phyloP scores from a whole-genome alignment of 2,113 vertebrate species.

The Burhinus oedicnemus region DNA sequence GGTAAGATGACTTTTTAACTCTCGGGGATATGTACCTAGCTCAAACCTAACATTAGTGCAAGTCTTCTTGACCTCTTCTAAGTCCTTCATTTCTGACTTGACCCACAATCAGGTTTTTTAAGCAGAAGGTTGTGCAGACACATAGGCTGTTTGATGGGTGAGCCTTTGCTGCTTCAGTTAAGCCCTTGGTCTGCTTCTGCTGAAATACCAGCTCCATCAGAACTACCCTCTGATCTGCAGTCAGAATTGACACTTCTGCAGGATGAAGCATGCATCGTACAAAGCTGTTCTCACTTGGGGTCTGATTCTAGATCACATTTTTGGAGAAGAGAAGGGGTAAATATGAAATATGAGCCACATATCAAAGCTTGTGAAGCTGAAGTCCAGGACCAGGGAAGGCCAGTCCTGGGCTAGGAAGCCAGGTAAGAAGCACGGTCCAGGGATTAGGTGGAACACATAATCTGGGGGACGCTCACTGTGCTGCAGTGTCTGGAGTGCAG shows the following conservation, averaged over 20 bases:
- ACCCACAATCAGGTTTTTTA: too few relatives aligned
- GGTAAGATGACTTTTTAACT: too few relatives aligned
- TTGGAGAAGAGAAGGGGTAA: background rate
- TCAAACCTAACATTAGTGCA: too few relatives aligned
- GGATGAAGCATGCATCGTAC: background rate
- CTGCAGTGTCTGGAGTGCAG: background rate
- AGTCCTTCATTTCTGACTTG: too few relatives aligned
- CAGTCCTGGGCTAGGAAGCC: background rate
- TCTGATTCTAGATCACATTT: background rate
- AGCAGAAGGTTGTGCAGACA: too few relatives aligned
- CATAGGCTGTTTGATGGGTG: too few relatives aligned
- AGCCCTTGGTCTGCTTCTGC: too few relatives aligned
- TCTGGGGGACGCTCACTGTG: background rate
- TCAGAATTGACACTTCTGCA: rapidly evolving
- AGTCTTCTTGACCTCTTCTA: too few relatives aligned
- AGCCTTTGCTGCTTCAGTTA: too few relatives aligned
- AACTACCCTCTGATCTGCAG: background rate
- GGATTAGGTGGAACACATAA: background rate
- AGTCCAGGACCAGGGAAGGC: background rate
- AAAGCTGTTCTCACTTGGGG: background rate
- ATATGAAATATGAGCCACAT: background rate
- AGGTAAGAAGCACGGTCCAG: background rate
- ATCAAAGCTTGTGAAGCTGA: background rate
- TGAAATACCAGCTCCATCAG: too few relatives aligned
- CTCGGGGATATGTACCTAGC: too few relatives aligned